phyloP scores from a whole-genome alignment of 2,888 invertebrate genomes.

The Melanostoma scalare region DNA sequence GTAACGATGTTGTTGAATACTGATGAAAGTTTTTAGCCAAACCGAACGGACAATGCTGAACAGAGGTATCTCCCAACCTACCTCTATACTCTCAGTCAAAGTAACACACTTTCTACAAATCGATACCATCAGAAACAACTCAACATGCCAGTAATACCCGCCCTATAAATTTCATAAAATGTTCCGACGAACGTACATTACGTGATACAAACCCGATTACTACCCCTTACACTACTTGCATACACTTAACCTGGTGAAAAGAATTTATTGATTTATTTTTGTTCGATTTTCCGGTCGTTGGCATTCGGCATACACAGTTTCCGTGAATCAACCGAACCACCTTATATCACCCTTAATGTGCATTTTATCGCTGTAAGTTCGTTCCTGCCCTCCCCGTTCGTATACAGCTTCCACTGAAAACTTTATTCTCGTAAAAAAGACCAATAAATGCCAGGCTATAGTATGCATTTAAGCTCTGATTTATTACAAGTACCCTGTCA shows the following conservation, averaged over 20 bases:
- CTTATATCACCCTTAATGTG: constrained; percentile 44
- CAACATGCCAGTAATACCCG: not conserved
- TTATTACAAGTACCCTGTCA: constrained; percentile 53
- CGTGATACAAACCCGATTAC: constrained; percentile 39
- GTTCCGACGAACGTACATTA: constrained; percentile 16
- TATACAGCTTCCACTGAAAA: not conserved
- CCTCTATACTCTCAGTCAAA: too few species aligned
- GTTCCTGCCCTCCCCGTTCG: not conserved
- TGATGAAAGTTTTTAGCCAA: too few species aligned
- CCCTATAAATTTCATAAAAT: not conserved
- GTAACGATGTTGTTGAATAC: too few species aligned
- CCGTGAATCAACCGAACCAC: constrained; percentile 6
- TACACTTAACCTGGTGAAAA: constrained; percentile 25
- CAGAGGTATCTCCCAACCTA: not conserved
- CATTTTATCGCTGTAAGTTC: constrained; percentile 47
- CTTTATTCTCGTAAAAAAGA: constrained; percentile 18
- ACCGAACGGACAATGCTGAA: too few species aligned
- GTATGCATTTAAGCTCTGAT: constrained; percentile 69
- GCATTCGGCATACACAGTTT: constrained; percentile 14
- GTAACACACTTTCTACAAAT: too few species aligned
- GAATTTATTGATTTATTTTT: constrained; percentile 53
- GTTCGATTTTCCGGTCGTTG: constrained; percentile 55
- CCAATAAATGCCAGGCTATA: constrained; percentile 60
- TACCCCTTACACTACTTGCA: constrained; percentile 3
- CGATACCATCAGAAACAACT: not conserved